A percentile compares a stretch with the other conserved stretches of the same genome.
These are phyloP conservation scores for Caranx ignobilis DNA, from an alignment of 2,113 vertebrate species.

Conservation along the genomic window DNA sequence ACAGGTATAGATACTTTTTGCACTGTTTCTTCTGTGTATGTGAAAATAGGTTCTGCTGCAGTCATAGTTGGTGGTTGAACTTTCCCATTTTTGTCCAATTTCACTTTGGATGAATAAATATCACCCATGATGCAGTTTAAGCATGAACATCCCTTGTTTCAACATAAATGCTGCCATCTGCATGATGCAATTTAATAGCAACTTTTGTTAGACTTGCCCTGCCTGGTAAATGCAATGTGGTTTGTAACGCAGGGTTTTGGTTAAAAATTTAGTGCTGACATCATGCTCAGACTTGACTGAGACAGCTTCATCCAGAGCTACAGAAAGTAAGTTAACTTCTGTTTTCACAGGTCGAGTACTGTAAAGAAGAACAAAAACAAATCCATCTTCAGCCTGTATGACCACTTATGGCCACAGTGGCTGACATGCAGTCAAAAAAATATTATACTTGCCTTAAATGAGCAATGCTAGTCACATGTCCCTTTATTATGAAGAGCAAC, in stretches of 20 bases:
- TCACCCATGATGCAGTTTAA: not conserved
- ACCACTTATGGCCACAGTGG: not conserved
- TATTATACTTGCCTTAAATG: too few relatives aligned
- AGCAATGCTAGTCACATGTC: not conserved
- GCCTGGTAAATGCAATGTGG: not conserved
- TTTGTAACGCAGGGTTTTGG: not conserved
- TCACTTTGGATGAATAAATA: not conserved
- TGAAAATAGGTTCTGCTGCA: not conserved
- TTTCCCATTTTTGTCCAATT: not conserved
- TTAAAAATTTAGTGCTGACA: not conserved
- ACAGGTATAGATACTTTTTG: not conserved
- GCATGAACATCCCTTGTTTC: not conserved
- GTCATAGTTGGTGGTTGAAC: not conserved
- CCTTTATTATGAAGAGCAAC: not conserved
- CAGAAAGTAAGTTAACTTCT: not conserved
- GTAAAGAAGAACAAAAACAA: not conserved
- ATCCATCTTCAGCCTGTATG: not conserved
- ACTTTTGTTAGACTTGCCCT: not conserved
- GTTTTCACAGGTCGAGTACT: not conserved
- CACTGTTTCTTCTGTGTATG: not conserved
- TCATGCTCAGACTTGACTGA: not conserved
- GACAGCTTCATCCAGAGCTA: not conserved
- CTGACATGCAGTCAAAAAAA: not conserved
- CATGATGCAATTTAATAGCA: slow-evolving; percentile 8
- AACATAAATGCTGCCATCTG: not conserved